These are phyloP conservation scores for Macaca mulatta DNA, from an alignment of 2,113 vertebrate species.

Conservation along the genomic window DNA sequence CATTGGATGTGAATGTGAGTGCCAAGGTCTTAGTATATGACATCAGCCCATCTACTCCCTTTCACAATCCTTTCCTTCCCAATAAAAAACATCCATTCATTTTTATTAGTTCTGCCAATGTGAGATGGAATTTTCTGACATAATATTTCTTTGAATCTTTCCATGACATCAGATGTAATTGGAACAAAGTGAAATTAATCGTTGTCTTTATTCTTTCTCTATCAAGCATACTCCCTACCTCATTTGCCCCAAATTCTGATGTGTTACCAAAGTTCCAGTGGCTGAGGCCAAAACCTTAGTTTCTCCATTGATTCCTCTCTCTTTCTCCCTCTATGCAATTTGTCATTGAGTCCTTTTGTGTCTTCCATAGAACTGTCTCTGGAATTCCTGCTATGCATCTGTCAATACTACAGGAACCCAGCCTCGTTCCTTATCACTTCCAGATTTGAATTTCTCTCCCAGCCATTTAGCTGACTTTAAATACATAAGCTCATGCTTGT, in stretches of 20 bases:
- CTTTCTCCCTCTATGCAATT: background rate
- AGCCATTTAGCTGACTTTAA: background rate
- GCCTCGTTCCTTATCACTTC: background rate
- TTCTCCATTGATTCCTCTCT: background rate
- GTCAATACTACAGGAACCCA: background rate
- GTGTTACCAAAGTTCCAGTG: background rate
- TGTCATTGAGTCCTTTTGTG: background rate
- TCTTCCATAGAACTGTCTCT: background rate
- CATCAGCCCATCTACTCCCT: background rate
- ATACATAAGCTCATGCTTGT: background rate
- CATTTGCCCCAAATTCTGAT: background rate
- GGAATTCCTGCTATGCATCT: background rate
- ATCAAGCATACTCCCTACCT: background rate
- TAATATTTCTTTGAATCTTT: background rate
- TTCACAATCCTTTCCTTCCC: background rate
- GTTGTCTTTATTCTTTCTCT: background rate
- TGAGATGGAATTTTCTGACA: background rate
- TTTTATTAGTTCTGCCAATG: background rate
- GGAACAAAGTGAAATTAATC: background rate
- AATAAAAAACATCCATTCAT: background rate
- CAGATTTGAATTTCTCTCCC: background rate
- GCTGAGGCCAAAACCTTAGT: background rate
- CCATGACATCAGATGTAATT: background rate
- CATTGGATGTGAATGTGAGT: background rate
- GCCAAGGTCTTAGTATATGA: background rate